Evolutionary conservation across 2,113 vertebrate species (phyloP).

Genomic region (Camelus bactrianus): DNA sequence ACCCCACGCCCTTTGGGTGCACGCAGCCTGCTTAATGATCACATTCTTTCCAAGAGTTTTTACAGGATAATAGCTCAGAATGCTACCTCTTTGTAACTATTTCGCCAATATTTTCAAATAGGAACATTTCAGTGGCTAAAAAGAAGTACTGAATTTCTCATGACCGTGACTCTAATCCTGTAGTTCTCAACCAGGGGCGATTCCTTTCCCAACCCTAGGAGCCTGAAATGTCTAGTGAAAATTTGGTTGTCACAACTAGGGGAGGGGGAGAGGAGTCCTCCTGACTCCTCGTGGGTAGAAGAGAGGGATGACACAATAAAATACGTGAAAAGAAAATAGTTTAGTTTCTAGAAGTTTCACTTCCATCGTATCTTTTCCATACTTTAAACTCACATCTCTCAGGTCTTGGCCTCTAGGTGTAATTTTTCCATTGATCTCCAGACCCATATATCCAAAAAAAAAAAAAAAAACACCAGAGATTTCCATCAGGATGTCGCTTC

Average conservation of each 20-base stretch:
- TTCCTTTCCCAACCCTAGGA: background rate
- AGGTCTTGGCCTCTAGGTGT: background rate
- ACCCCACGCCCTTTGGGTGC: background rate
- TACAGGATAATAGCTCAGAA: constrained; percentile 8
- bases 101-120: background rate
- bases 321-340: background rate
- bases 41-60: background rate
- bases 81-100: background rate
- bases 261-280: background rate
- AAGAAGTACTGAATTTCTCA: background rate
- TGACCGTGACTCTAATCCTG: background rate
- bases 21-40: background rate
- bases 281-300: background rate
- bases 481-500: background rate
- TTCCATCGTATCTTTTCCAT: background rate
- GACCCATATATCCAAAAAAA: background rate
- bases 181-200: background rate
- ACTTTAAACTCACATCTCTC: background rate
- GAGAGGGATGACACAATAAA: background rate
- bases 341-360: background rate
- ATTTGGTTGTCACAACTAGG: background rate
- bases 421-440: constrained; percentile 1
- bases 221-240: background rate
- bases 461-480: constrained; percentile 7
- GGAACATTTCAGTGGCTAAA: background rate